A percentile compares a stretch with the other conserved stretches of the same genome.
These are phyloP conservation scores for Turdus rufiventris DNA, from an alignment of 2,113 vertebrate species.

Conservation along the genomic window DNA sequence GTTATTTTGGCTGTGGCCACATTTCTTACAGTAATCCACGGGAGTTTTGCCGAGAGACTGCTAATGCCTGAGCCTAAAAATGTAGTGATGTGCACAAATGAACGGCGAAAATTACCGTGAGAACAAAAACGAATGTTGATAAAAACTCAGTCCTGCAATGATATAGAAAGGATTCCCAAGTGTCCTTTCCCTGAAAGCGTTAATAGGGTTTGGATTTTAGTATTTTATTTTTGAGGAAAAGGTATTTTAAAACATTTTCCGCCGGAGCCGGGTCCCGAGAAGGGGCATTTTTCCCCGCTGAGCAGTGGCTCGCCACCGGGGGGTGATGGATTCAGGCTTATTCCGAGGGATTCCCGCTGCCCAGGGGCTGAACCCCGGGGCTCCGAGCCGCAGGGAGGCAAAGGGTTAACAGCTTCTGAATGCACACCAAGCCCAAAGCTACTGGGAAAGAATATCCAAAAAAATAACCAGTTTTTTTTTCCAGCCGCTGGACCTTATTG, in stretches of 20 bases:
- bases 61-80: background rate
- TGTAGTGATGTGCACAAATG: background rate
- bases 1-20: background rate
- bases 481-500: slow-evolving; percentile 96
- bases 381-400: slow-evolving; percentile 69
- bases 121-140: background rate
- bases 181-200: background rate
- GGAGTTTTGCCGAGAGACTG: background rate
- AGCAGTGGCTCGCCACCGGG: background rate
- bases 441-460: slow-evolving; percentile 93
- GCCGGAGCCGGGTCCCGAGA: background rate
- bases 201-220: background rate
- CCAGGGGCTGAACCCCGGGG: slow-evolving; percentile 12
- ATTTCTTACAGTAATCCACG: background rate
- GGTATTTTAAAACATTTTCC: background rate
- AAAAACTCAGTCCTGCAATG: background rate
- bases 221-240: background rate
- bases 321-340: background rate
- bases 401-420: slow-evolving; percentile 90
- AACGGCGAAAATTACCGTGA: background rate
- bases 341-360: background rate
- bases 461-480: slow-evolving; percentile 94
- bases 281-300: background rate
- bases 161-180: background rate
- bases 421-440: slow-evolving; percentile 88